Evolutionary conservation across 2,888 invertebrate genomes (phyloP), one percentile per base, ranked within the genome.

Genomic region (Apocheima hispidaria): DNA sequence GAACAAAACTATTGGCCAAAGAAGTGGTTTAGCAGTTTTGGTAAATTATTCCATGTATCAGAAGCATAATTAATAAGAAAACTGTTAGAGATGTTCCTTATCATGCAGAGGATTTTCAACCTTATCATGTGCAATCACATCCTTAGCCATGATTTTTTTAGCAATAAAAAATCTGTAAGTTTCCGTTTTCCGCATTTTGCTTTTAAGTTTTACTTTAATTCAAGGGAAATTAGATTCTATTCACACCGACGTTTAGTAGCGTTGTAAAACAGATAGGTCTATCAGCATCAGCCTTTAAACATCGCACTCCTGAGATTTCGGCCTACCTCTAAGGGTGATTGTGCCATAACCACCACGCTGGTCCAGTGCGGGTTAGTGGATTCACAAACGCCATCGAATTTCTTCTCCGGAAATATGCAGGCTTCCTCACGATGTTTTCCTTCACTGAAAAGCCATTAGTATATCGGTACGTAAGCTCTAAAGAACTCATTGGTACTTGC

Each of bases 181-280:
- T 38, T 38, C 38, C 26, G 49, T 49, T 50, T 50, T 38, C 23
- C 36, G 50, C 33, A 33, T 1, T 36, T 49, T 18, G 1, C 26
- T 50, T 26, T 50, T 26, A 10, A 3, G 14, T 10, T 21, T 50
- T 38, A 10, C 30, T 10, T 16, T n/a, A 21, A n/a, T 30, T n/a
- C 4, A 6, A 14, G 6, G 5, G 7, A 50, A 36, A 18, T 12
- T 12, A 5, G 12, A 30, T 28, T 44, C 16, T 10, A 44, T 41
- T 14, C 23, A 41, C n/a, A 23, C 6, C 1, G 7, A 16, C 4
- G 12, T 33, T n/a, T n/a, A n/a, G n/a, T n/a, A n/a, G n/a, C n/a
- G n/a, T n/a, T n/a, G n/a, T n/a, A n/a, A n/a, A n/a, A n/a, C n/a
- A n/a, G n/a, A n/a, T n/a, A n/a, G n/a, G n/a, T n/a, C n/a, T n/a